phyloP scores from a whole-genome alignment of 2,113 vertebrate species.

The Atractosteus spatula region DNA sequence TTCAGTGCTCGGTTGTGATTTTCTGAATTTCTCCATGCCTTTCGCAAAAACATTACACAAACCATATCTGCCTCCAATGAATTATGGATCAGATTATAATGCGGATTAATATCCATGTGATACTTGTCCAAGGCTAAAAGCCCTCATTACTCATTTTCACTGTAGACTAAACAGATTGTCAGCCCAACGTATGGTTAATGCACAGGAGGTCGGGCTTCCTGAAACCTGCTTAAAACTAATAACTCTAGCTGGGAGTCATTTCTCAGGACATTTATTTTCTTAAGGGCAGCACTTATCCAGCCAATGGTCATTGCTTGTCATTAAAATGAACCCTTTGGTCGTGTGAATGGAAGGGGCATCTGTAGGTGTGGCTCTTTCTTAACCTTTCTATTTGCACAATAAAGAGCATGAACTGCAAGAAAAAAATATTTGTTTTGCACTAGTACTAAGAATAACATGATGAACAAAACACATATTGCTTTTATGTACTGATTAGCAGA shows the following conservation, averaged over 20 bases:
- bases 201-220: neutral
- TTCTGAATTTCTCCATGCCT: neutral
- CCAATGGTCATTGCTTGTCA: no score
- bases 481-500: no score
- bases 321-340: no score
- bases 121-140: constrained; percentile 11
- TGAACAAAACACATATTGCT: no score
- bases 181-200: neutral
- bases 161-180: constrained; percentile 21
- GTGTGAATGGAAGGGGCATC: no score
- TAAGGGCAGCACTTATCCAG: no score
- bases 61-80: neutral
- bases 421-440: neutral
- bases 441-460: neutral
- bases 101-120: constrained; percentile 9
- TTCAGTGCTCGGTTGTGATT: neutral
- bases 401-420: neutral
- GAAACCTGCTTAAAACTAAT: neutral
- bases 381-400: neutral
- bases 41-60: neutral
- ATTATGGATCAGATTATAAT: constrained; percentile 12
- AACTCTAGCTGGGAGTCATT: neutral
- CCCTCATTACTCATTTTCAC: constrained; percentile 20
- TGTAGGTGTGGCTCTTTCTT: no score
- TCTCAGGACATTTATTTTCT: no score